Conservation (phyloP, 1,140 invertebrate species). For the Drosophila orosa region DNA sequence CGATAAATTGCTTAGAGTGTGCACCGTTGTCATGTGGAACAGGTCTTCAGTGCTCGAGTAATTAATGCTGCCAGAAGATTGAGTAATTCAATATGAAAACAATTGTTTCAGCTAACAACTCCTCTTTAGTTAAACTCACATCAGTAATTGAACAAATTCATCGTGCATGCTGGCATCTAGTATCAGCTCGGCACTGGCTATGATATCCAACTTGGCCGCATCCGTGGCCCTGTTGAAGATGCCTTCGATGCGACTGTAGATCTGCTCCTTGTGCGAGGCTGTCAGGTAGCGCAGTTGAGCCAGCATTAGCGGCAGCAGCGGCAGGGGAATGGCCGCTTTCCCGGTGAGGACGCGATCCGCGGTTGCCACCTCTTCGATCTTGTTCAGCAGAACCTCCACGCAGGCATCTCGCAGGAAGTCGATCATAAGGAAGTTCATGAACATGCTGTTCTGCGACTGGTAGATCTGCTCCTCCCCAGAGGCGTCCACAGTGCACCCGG, state of each 20-base stretch:
- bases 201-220: slow-evolving; percentile 65
- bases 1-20: slow-evolving; percentile 70
- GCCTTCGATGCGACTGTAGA: slow-evolving; percentile 63
- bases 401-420: slow-evolving; percentile 82
- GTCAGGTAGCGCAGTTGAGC: slow-evolving; percentile 76
- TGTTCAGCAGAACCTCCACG: slow-evolving; percentile 82
- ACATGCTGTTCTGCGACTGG: slow-evolving; percentile 84
- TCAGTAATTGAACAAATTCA: slow-evolving; percentile 72
- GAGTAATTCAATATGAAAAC: not conserved
- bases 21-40: slow-evolving; percentile 61
- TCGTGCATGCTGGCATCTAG: slow-evolving; percentile 75
- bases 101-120: not conserved
- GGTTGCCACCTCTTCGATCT: slow-evolving; percentile 72
- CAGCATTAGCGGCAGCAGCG: slow-evolving; percentile 67
- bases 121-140: slow-evolving; percentile 37
- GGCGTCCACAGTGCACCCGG: slow-evolving; percentile 68
- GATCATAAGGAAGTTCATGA: slow-evolving; percentile 84
- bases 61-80: slow-evolving; percentile 51
- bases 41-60: slow-evolving; percentile 68
- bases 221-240: slow-evolving; percentile 63
- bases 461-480: slow-evolving; percentile 70
- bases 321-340: slow-evolving; percentile 39
- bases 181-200: slow-evolving; percentile 66
- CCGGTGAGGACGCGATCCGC: slow-evolving; percentile 19
- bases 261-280: slow-evolving; percentile 59